phyloP scores from a whole-genome alignment of 2,888 invertebrate species.

The Nomada flava region DNA sequence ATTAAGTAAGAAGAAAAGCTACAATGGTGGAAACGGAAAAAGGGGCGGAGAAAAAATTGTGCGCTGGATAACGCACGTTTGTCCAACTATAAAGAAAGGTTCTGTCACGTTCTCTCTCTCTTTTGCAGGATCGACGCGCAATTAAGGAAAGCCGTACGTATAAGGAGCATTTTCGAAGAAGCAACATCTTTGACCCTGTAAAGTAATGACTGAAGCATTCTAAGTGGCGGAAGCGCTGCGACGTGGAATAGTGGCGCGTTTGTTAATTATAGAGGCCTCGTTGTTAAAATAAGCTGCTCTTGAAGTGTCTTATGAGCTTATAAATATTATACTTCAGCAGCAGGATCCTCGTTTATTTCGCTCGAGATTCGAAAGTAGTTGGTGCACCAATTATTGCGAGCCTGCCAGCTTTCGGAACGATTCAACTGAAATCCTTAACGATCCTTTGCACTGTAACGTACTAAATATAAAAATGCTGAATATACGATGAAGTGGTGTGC shows the following conservation, averaged over 20 bases:
- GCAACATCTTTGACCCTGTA: background rate
- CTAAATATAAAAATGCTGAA: background rate
- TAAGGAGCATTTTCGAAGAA: background rate
- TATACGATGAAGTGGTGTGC: background rate
- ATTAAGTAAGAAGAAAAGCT: background rate
- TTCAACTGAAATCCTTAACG: background rate
- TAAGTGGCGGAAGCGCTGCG: background rate
- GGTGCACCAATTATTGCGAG: constrained; percentile 15
- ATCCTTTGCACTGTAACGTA: background rate
- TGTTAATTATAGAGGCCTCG: constrained; percentile 15
- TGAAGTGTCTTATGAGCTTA: constrained; percentile 26
- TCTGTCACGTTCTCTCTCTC: background rate
- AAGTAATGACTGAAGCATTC: constrained; percentile 34
- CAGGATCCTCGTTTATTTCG: constrained; percentile 8
- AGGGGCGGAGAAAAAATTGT: background rate
- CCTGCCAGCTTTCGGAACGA: background rate
- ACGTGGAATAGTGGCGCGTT: background rate
- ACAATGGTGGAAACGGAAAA: no score
- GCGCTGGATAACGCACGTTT: background rate
- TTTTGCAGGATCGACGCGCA: no score
- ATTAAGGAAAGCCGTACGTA: background rate
- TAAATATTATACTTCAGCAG: constrained; percentile 21
- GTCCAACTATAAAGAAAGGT: background rate
- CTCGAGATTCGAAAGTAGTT: background rate
- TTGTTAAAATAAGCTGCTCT: constrained; percentile 26